Evolutionary conservation across 2,888 invertebrate species (phyloP).

Genomic region (Cordilura impudica): DNA sequence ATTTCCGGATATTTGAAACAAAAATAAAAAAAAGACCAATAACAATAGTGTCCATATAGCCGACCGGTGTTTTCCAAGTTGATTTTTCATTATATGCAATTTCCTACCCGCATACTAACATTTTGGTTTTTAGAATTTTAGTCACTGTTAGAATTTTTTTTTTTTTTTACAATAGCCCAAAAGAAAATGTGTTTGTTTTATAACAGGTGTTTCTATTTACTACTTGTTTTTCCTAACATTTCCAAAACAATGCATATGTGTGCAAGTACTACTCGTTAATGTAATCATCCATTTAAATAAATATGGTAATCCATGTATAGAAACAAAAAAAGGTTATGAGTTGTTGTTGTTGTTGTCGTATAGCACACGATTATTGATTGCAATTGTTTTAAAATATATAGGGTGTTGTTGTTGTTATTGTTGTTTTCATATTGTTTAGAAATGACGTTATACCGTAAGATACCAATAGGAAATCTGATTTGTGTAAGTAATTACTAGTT

Average conservation of each 20-base stretch:
- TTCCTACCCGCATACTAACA: slow-evolving; percentile 11
- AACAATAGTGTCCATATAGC: neutral
- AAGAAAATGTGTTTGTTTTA: slow-evolving; percentile 21
- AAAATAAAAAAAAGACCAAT: slow-evolving; percentile 1
- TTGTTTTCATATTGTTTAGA: neutral
- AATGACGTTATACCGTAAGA: neutral
- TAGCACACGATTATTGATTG: neutral
- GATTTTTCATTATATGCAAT: slow-evolving; percentile 37
- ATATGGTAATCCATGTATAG: neutral
- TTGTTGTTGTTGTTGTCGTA: neutral
- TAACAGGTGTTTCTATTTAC: slow-evolving; percentile 27
- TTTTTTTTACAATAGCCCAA: slow-evolving; percentile 3
- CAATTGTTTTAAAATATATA: neutral
- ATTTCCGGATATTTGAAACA: slow-evolving; percentile 46
- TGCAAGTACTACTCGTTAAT: too few species aligned
- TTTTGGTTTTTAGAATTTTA: neutral
- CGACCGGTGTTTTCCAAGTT: slow-evolving; percentile 18
- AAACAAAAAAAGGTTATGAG: neutral
- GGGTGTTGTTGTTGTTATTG: neutral
- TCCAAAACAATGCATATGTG: too few species aligned
- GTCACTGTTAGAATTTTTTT: neutral
- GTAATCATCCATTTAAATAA: neutral
- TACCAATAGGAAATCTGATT: neutral
- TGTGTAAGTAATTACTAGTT: too few species aligned
- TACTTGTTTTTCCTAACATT: neutral